These are phyloP conservation scores for Brachylomia viminalis DNA, from an alignment of 2,888 invertebrate genomes.

Conservation along the genomic window DNA sequence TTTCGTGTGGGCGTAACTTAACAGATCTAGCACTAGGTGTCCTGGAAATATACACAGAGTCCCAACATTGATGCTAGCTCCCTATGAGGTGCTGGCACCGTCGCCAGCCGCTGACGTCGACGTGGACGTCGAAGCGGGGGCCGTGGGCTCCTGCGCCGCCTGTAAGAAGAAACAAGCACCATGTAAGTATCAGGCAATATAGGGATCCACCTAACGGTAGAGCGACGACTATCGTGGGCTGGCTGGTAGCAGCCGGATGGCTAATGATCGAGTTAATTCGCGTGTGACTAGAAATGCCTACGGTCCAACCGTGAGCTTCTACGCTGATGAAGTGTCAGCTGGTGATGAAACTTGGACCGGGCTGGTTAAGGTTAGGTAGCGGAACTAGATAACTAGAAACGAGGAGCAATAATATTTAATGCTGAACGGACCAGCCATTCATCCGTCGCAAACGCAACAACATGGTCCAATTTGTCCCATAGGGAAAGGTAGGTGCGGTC, in stretches of 20 bases:
- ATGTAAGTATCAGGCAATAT: slow-evolving; percentile 3
- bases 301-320: background rate
- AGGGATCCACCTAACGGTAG: background rate
- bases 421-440: no score
- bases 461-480: no score
- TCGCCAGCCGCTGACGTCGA: slow-evolving; percentile 77
- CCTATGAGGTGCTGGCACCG: slow-evolving; percentile 71
- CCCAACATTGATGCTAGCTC: slow-evolving; percentile 62
- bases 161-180: slow-evolving; percentile 73
- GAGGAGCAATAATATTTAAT: no score
- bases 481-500: no score
- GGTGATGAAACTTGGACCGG: no score
- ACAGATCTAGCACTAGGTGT: slow-evolving; percentile 67
- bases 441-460: no score
- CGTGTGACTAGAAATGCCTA: background rate
- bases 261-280: background rate
- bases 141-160: slow-evolving; percentile 84
- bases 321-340: no score
- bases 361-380: background rate
- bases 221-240: background rate
- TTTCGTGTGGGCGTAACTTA: slow-evolving; percentile 67
- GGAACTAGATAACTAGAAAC: background rate
- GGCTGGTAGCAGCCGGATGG: no score
- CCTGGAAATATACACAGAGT: slow-evolving; percentile 64
- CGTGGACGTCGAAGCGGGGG: slow-evolving; percentile 79